These are phyloP conservation scores for Cyclargus thomasi DNA, from an alignment of 1,140 invertebrate species.

Conservation along the genomic window DNA sequence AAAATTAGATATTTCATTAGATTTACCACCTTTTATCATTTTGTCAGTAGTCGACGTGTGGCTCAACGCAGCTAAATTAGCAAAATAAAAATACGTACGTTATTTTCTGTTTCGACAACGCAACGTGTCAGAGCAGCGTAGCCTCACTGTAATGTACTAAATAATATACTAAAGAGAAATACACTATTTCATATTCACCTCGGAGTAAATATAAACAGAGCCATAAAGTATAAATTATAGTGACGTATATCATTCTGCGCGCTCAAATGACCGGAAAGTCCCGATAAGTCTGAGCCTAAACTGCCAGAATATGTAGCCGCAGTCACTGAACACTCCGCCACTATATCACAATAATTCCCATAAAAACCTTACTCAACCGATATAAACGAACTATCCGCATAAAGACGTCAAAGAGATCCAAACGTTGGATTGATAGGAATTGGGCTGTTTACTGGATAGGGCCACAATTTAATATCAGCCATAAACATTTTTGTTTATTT, in stretches of 20 bases:
- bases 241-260: constrained; percentile 35
- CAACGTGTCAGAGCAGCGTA: too few relatives aligned
- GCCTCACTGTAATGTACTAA: too few relatives aligned
- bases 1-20: too few relatives aligned
- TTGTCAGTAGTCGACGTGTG: too few relatives aligned
- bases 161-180: too few relatives aligned
- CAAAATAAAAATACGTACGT: too few relatives aligned
- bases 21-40: too few relatives aligned
- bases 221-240: constrained; percentile 34
- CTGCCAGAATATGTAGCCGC: constrained; percentile 21
- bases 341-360: constrained; percentile 21
- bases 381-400: background rate
- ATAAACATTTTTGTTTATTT: too few relatives aligned
- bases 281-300: constrained; percentile 52
- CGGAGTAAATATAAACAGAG: constrained; percentile 14
- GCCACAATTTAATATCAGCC: background rate
- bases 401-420: background rate
- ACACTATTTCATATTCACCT: constrained; percentile 15
- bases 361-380: constrained; percentile 6
- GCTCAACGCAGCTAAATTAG: too few relatives aligned
- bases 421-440: background rate
- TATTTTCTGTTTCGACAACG: too few relatives aligned
- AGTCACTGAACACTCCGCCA: constrained; percentile 17
- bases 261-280: constrained; percentile 57
- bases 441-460: background rate